Conservation (phyloP, 2,113 vertebrate species). For the Cichladusa arquata region DNA sequence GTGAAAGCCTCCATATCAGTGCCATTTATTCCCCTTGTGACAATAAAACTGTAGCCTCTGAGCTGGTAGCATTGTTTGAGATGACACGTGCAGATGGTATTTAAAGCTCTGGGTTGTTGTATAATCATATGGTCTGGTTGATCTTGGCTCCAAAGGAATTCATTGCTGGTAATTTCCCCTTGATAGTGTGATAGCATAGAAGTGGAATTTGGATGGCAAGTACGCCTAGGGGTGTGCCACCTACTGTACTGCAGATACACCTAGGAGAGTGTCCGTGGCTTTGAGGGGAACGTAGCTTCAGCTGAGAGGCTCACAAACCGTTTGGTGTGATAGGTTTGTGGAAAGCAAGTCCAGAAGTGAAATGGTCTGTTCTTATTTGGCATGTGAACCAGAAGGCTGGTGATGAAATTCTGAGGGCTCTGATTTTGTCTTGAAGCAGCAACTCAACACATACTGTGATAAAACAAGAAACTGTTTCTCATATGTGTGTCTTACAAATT, state of each 20-base stretch:
- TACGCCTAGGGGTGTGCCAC: rapidly evolving
- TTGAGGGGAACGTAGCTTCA: neutral
- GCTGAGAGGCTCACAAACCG: neutral
- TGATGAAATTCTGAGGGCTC: neutral
- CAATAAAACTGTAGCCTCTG: neutral
- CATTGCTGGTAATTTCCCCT: neutral
- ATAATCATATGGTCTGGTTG: neutral
- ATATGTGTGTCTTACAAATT: neutral
- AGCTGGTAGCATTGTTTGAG: neutral
- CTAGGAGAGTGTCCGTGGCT: neutral
- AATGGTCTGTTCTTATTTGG: neutral
- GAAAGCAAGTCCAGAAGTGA: neutral
- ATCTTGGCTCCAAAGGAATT: slow-evolving; percentile 12
- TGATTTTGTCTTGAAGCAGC: neutral
- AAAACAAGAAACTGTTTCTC: neutral
- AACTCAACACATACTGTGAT: neutral
- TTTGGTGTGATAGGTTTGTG: neutral
- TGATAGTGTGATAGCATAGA: neutral
- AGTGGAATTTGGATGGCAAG: neutral
- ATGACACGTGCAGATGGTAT: neutral
- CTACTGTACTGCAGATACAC: neutral
- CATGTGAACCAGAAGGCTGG: neutral
- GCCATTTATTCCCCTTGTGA: neutral
- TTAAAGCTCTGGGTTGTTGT: neutral
- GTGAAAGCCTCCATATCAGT: neutral